Evolutionary conservation across 2,797 vertebrate species (phyloP), one percentile per base, ranked within the genome.

Genomic region (Pseudopleuronectes americanus): DNA sequence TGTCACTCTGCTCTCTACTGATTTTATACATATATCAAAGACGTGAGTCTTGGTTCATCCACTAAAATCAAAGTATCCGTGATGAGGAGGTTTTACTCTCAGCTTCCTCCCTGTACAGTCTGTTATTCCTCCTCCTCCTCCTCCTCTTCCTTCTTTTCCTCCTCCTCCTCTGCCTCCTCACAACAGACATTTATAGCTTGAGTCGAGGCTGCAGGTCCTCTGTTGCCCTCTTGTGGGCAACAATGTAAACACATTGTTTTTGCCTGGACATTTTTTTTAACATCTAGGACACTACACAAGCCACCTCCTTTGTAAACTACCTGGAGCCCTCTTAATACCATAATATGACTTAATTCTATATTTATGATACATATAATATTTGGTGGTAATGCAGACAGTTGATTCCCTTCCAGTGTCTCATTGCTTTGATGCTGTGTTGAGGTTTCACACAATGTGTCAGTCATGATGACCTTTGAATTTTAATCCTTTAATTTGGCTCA

Each of bases 181-280:
- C 45, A 22, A 23, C 53, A 47, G 1, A 31, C 16, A 36, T n/a
- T 0, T 8, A 13, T 28, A 43, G 45, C 12, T 52, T 1, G 16
- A 54, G 41, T 3, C 19, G 0, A 22, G 17, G 10, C 51, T 75
- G 33, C 56, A 70, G 68, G 68, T 84, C 78, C 70, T 90, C 70
- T 86, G 73, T 36, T 36, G 84, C 85, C 87, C 86, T 85, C 89
- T 86, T 24, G 84, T 87, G 90, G 89, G 65, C 4, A 76, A 13
- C 3, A 38, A 38, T 41, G 0, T 31, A 17, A 51, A 4, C 17
- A 73, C 28, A 56, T 1, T 56, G 52, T 26, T 47, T 22, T 21
- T 9, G 43, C 43, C 41, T 4, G 8, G 17, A 28, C 43, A 31
- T 13, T 19, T 19, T 3, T 31, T 19, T 13, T 51, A 16, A 45